These are phyloP conservation scores for Addax nasomaculatus DNA, from an alignment of 2,113 vertebrate species.

Conservation along the genomic window DNA sequence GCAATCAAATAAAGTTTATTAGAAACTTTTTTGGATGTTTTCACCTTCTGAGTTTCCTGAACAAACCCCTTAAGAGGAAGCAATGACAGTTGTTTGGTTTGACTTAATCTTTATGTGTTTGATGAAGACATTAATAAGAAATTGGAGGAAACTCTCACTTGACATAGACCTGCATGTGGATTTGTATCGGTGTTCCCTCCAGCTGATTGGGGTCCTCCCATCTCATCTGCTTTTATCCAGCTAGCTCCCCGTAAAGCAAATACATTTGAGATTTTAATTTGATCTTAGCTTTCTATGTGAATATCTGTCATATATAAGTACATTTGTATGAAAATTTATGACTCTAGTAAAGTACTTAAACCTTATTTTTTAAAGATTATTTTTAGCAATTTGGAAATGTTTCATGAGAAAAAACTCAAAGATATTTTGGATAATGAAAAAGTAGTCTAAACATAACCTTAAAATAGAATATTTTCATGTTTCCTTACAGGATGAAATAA, in stretches of 20 bases:
- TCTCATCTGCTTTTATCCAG: background rate
- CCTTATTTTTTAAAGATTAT: background rate
- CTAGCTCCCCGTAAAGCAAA: background rate
- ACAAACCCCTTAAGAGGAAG: background rate
- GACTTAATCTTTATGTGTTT: background rate
- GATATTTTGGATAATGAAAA: constrained; percentile 4
- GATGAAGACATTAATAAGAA: background rate
- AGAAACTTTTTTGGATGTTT: background rate
- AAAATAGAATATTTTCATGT: background rate
- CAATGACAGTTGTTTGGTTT: background rate
- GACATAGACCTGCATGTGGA: background rate
- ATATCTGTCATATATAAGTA: background rate
- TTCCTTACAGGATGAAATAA: background rate
- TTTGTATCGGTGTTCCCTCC: background rate
- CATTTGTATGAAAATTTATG: background rate
- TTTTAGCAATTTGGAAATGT: constrained; percentile 7
- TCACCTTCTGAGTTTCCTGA: background rate
- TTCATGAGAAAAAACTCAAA: constrained; percentile 31
- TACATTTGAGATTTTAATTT: background rate
- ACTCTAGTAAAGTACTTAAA: background rate
- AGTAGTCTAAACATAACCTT: constrained; percentile 8
- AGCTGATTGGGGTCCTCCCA: background rate
- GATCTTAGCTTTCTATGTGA: background rate
- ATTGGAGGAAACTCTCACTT: background rate
- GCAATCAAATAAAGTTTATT: background rate